phyloP scores from a whole-genome alignment of 2,797 vertebrate species.

The Sparus aurata region DNA sequence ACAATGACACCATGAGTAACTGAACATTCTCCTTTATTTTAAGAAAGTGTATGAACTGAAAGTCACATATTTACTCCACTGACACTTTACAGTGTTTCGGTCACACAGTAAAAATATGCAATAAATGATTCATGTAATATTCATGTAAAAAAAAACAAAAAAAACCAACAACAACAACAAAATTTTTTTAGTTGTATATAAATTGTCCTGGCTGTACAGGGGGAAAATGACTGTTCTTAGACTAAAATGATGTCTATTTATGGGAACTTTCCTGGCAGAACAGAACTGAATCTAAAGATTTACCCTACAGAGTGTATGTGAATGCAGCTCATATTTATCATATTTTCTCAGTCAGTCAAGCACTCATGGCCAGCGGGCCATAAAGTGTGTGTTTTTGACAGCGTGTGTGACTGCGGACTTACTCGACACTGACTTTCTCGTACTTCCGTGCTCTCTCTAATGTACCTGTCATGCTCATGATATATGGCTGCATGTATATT shows the following conservation, averaged over 20 bases:
- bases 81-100: neutral
- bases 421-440: constrained; percentile 62
- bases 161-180: too few relatives aligned
- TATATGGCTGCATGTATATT: constrained; percentile 85
- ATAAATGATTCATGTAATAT: neutral
- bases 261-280: neutral
- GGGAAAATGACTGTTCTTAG: neutral
- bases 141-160: neutral
- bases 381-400: constrained; percentile 70
- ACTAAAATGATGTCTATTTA: neutral
- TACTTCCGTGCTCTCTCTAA: constrained; percentile 71
- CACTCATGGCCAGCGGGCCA: constrained; percentile 63
- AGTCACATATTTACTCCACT: neutral
- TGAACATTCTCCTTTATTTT: too few relatives aligned
- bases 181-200: neutral
- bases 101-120: neutral
- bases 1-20: too few relatives aligned
- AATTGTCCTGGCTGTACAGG: neutral
- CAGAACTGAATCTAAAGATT: neutral
- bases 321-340: constrained; percentile 58
- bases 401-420: constrained; percentile 57
- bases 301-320: neutral
- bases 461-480: constrained; percentile 82
- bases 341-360: constrained; percentile 59
- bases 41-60: neutral